phyloP scores from a whole-genome alignment of 2,888 invertebrate genomes.

The Leptinotarsa haldemani region DNA sequence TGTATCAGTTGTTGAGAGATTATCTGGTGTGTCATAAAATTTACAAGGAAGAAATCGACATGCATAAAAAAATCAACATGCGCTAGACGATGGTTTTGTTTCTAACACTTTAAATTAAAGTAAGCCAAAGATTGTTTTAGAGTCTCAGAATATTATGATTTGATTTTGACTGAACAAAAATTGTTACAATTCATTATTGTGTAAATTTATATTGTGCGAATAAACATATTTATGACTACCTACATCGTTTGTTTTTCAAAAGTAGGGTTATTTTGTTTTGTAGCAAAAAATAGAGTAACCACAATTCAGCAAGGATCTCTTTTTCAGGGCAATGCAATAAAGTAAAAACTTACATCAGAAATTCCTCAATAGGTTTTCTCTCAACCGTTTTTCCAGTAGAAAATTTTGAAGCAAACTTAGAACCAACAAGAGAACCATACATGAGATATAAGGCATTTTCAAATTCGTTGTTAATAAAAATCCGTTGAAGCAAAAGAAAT shows the following conservation, averaged over 20 bases:
- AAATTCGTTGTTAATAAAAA: no score
- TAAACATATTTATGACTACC: not conserved
- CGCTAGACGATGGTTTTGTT: constrained; percentile 28
- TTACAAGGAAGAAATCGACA: constrained; percentile 78
- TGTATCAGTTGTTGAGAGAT: constrained; percentile 90
- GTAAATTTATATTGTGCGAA: constrained; percentile 1
- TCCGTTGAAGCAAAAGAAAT: no score
- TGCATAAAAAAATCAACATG: constrained; percentile 71
- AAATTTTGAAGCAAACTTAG: no score
- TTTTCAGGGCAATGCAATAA: no score
- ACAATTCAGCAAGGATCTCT: no score
- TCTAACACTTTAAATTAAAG: constrained; percentile 4
- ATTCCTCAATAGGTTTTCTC: no score
- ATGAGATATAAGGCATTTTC: no score
- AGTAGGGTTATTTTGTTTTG: not conserved
- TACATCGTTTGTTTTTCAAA: not conserved
- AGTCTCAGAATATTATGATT: not conserved
- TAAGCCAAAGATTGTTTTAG: not conserved
- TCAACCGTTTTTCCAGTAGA: no score
- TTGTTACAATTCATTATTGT: not conserved
- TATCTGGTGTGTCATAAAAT: constrained; percentile 87
- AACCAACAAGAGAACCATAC: no score
- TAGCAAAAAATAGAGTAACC: no score
- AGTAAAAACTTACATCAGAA: no score
- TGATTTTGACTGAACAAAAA: not conserved